phyloP scores from a whole-genome alignment of 2,797 vertebrate genomes.

The Salarias fasciatus region DNA sequence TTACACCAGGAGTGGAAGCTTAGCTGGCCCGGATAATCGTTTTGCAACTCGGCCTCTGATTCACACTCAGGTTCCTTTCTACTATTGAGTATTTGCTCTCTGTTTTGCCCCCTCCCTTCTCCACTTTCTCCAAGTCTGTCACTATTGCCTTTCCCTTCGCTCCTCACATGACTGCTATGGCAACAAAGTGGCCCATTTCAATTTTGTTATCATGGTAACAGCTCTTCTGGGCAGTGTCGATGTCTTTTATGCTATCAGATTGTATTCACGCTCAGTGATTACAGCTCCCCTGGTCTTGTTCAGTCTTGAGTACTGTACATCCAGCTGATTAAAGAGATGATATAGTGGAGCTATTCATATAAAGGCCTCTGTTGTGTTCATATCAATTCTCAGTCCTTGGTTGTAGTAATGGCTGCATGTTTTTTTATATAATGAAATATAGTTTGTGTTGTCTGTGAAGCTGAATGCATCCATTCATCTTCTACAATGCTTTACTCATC shows the following conservation, averaged over 20 bases:
- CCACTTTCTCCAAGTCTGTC: constrained; percentile 12
- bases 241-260: constrained; percentile 47
- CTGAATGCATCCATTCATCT: no score
- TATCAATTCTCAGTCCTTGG: not conserved
- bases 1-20: constrained; percentile 67
- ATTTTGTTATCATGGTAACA: constrained; percentile 66
- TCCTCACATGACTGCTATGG: constrained; percentile 22
- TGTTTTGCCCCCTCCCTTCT: constrained; percentile 2
- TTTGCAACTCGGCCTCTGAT: constrained; percentile 64
- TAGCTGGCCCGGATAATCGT: constrained; percentile 67
- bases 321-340: not conserved
- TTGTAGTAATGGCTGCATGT: no score
- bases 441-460: no score
- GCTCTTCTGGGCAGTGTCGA: constrained; percentile 40
- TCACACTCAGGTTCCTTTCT: constrained; percentile 53
- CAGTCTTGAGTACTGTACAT: constrained; percentile 10
- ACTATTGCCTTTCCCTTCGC: constrained; percentile 16
- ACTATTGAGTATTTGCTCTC: not conserved
- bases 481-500: no score
- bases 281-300: not conserved
- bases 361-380: not conserved
- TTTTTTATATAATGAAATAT: no score
- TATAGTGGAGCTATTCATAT: not conserved
- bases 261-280: constrained; percentile 15
- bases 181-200: constrained; percentile 55